Evolutionary conservation across 2,113 vertebrate genomes (phyloP), one percentile per base, ranked within the genome.

Genomic region (Echinops telfairi): DNA sequence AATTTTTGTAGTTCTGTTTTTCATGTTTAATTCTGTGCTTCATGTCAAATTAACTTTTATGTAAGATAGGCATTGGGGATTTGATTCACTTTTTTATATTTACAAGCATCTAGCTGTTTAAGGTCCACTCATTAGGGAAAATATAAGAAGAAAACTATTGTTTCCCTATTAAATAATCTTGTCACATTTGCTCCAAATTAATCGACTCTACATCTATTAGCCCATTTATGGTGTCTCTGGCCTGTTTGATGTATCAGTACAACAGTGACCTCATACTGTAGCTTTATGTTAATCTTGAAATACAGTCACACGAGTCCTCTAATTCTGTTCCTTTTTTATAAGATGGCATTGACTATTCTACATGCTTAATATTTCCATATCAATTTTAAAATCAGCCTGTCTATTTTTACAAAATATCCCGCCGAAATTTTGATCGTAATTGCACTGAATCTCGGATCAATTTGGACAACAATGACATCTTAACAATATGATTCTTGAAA

Each of bases 121-220:
- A 70, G 58, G 58, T 40, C 31, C 2, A 9, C 60, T 80, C 70
- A 20, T 29, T 53, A 14, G 47, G 47, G 47, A 14, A 14, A 14
- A 14, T 10, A 53, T 53, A 10, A 8, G 10, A 53, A 33, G 22
- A 53, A 43, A 19, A 60, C 47, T 60, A 16, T 40, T 27, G 83
- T 62, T 73, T 62, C 6, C 8, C 60, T 36, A 47, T 11, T 53
- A 66, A 81, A 71, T 88, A 27, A 81, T 36, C 22, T 83, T 87
- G n/a, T 53, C 71, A 58, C 6, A 33, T 91, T 68, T 68, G 20
- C 68, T 33, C 83, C 86, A 88, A 83, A n/a, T 71, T 66, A 92
- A 16, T 31, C 33, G 17, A 25, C 23, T 70, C 0, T n/a, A 11
- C 4, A 16, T 4, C 22, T 58, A 15, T 53, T 47, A 79, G 16